Conservation (phyloP, 2,888 invertebrate species). For the Plutella xylostella region DNA sequence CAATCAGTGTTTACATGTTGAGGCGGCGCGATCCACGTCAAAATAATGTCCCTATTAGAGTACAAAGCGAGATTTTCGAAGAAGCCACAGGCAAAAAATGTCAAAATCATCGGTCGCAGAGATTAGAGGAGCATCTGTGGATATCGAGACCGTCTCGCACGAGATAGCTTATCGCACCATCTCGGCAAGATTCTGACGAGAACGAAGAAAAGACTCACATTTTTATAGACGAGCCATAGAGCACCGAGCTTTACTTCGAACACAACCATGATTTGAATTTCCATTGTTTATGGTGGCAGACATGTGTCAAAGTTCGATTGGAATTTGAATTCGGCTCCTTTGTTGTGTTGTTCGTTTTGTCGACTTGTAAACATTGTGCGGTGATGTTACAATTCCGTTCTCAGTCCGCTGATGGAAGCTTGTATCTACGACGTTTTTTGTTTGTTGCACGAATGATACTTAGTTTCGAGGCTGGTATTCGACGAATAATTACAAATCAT, state of each 20-base stretch:
- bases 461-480: constrained; percentile 59
- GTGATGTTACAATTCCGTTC: constrained; percentile 69
- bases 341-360: constrained; percentile 61
- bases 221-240: constrained; percentile 63
- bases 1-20: constrained; percentile 67
- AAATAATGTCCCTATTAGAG: constrained; percentile 69
- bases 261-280: constrained; percentile 66
- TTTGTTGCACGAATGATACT: constrained; percentile 41
- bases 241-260: constrained; percentile 38
- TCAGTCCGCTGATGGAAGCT: constrained; percentile 49
- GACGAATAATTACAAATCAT: constrained; percentile 62
- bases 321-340: constrained; percentile 70
- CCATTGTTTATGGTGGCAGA: constrained; percentile 71
- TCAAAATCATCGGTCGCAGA: constrained; percentile 47
- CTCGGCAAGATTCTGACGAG: constrained; percentile 63
- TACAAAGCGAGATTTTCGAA: constrained; percentile 61
- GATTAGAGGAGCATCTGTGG: constrained; percentile 66
- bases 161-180: constrained; percentile 63
- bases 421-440: constrained; percentile 54
- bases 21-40: constrained; percentile 58
- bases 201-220: constrained; percentile 66
- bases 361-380: constrained; percentile 65
- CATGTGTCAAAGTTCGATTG: constrained; percentile 71
- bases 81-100: constrained; percentile 60
- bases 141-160: constrained; percentile 67